phyloP scores from a whole-genome alignment of 1,140 invertebrate species.

The Drosophila sp. region DNA sequence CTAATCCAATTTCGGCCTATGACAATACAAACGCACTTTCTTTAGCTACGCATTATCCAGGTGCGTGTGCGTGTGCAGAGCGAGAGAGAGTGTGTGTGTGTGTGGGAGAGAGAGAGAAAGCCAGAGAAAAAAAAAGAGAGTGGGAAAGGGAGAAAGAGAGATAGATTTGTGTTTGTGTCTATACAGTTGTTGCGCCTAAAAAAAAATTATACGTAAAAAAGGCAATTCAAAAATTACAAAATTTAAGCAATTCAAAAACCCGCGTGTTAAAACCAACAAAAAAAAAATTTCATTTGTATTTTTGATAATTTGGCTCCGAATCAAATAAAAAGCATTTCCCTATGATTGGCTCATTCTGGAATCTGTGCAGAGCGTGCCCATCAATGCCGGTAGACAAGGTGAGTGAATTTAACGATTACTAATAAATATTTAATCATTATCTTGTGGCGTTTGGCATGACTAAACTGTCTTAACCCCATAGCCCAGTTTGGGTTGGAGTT shows the following conservation, averaged over 20 bases:
- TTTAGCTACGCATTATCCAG: slow-evolving; percentile 65
- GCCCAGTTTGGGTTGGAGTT: slow-evolving; percentile 40
- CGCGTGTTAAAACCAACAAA: slow-evolving; percentile 42
- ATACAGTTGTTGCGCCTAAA: slow-evolving; percentile 56
- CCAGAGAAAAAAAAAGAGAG: slow-evolving; percentile 15
- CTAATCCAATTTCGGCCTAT: slow-evolving; percentile 62
- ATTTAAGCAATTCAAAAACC: slow-evolving; percentile 28
- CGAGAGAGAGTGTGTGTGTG: slow-evolving; percentile 27
- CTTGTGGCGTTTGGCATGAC: background rate
- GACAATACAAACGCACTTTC: slow-evolving; percentile 73
- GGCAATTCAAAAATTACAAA: slow-evolving; percentile 27
- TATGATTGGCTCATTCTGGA: slow-evolving; percentile 97
- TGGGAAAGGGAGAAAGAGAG: slow-evolving; percentile 11
- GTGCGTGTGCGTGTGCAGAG: slow-evolving; percentile 69
- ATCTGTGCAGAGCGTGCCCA: slow-evolving; percentile 95
- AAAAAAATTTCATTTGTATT: slow-evolving; percentile 61
- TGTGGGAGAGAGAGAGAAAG: slow-evolving; percentile 15
- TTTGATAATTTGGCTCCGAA: slow-evolving; percentile 60
- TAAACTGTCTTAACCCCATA: slow-evolving; percentile 40
- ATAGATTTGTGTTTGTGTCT: slow-evolving; percentile 44
- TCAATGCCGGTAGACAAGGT: slow-evolving; percentile 97
- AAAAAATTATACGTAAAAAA: slow-evolving; percentile 34
- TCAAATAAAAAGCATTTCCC: slow-evolving; percentile 82
- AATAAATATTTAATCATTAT: slow-evolving; percentile 2
- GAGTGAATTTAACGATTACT: slow-evolving; percentile 67